These are phyloP conservation scores for Koerneria pararmatus DNA, from an alignment of 2,888 invertebrate genomes.

Conservation along the genomic window DNA sequence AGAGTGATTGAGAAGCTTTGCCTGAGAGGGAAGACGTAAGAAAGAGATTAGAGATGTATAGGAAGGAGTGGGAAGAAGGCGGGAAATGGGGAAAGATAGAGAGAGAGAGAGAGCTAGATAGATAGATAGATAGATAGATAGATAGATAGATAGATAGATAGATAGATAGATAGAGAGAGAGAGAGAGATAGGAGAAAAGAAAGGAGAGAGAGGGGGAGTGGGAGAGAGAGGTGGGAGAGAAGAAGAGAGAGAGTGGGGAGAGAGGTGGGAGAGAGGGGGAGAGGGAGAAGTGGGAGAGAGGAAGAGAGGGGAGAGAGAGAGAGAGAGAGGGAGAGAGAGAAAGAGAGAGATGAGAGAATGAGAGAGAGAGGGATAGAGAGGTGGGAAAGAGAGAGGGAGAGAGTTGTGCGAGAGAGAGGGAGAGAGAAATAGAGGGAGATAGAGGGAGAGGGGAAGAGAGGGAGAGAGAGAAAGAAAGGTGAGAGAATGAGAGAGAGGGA, in stretches of 20 bases:
- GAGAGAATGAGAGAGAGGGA: background rate
- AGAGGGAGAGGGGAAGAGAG: background rate
- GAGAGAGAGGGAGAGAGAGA: background rate
- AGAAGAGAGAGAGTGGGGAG: background rate
- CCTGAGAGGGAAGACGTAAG: too few species aligned
- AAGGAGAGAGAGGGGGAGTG: background rate
- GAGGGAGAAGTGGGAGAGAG: background rate
- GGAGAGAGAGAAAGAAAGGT: background rate
- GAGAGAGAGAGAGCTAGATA: too few species aligned
- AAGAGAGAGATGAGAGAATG: background rate
- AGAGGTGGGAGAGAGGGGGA: conserved; percentile 11
- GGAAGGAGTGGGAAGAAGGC: too few species aligned
- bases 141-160: too few species aligned
- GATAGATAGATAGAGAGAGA: background rate
- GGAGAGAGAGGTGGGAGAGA: background rate
- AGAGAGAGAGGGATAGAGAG: conserved; percentile 6
- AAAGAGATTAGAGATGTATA: too few species aligned
- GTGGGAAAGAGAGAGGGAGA: background rate
- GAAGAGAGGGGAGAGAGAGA: background rate
- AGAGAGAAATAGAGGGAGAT: conserved; percentile 1
- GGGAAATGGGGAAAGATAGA: too few species aligned
- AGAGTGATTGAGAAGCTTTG: too few species aligned
- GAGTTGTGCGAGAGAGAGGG: background rate
- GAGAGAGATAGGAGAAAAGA: background rate
- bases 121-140: too few species aligned